Base-by-base conservation (phyloP, 2,113 vertebrate species). In the Blennius ocellaris region DNA sequence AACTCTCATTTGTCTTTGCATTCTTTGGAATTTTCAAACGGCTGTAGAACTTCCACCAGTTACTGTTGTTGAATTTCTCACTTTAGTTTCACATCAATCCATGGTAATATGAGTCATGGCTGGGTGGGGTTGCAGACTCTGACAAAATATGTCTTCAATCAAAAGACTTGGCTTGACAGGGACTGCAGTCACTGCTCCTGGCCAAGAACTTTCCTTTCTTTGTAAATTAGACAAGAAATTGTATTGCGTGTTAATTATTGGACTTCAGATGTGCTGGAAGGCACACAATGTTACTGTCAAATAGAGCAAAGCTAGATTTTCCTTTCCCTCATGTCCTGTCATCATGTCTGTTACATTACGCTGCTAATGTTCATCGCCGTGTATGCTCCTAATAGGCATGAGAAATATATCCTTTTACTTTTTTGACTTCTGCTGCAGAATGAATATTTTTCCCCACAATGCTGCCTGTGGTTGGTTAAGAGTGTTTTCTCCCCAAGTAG, bases 61-160 rank as follows among this genome's bases (percentile, higher is more conserved):
- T 43, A 47, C 21, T 68, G 48, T 21, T 50, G 9, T 17, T 75
- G 63, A 81, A 52, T 54, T 49, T 17, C 17, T 71, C 9, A 11
- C 44, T 38, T 36, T 69, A 71, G 40, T 64, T 48, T 43, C 49
- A 6, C 41, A 73, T 17, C 14, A 53, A 0, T 38, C 14, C 14
- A 48, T 58, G 40, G 37, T 36, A 64, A 63, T 30, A 11, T 81
- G 51, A 70, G 47, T 48, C 17, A 57, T 49, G 10, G 48, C 6
- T 47, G 37, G 37, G 37, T 12, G 5, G 11, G 44, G 8, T 58
- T 44, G 8, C 4, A 69, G 11, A 16, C 41, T 44, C 44, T 49
- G 45, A 57, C 21, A 75, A 75, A 83, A 49, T 30, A 21, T 38
- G 38, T 6, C 9, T 61, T 52, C 16, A 17, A 41, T 43, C 1